Evolutionary conservation across 1,140 invertebrate genomes (phyloP).

Genomic region (Lasaia peninsularis): DNA sequence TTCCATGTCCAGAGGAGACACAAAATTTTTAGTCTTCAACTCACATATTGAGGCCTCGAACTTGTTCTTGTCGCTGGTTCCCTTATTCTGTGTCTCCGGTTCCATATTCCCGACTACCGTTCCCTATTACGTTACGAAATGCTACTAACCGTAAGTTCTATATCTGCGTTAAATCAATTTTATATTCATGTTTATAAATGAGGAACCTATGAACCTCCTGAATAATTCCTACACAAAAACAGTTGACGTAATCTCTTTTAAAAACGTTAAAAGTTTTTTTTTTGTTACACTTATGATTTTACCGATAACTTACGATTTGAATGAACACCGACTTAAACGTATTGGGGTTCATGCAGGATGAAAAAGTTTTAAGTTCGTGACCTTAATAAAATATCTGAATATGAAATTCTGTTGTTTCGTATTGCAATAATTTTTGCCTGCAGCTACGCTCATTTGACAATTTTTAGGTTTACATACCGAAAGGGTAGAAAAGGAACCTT

Average conservation of each 20-base stretch:
- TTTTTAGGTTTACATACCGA: too few species aligned
- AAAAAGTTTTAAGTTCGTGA: too few species aligned
- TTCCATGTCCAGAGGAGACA: conserved; percentile 47
- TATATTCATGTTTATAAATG: conserved; percentile 55
- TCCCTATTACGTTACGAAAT: background rate
- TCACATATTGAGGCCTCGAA: conserved; percentile 64
- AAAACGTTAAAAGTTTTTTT: background rate
- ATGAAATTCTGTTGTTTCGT: too few species aligned
- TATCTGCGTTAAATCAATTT: conserved; percentile 21
- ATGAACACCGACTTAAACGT: too few species aligned
- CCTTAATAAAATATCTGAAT: too few species aligned
- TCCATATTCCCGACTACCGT: conserved; percentile 41
- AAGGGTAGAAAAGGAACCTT: too few species aligned
- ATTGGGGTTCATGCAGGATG: too few species aligned
- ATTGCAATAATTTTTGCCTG: too few species aligned
- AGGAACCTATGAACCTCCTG: conserved; percentile 52
- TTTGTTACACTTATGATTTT: background rate
- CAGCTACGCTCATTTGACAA: too few species aligned
- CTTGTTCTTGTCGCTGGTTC: conserved; percentile 49
- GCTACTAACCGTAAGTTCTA: background rate
- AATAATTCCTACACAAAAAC: conserved; percentile 49
- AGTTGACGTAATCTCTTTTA: conserved; percentile 24
- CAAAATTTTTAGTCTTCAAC: conserved; percentile 55
- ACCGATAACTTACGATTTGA: background rate
- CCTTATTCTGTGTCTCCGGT: conserved; percentile 37